Base-by-base conservation (phyloP, 2,113 vertebrate genomes). In the human (Homo sapiens) region DNA sequence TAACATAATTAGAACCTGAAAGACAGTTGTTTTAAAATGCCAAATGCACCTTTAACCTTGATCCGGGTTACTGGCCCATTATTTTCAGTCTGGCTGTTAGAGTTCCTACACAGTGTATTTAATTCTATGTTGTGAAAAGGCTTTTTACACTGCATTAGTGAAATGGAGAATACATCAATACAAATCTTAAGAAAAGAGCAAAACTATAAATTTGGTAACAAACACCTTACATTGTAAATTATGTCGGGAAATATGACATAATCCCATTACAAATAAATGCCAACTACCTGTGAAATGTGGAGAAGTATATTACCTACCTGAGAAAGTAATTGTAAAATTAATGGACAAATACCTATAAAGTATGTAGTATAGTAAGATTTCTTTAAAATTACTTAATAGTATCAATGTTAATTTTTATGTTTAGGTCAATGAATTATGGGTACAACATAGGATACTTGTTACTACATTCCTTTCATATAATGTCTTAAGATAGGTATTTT, bases 1-100 rank as follows among this genome's bases (percentile, higher is more conserved):
- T 85, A 52, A 50, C 64, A 50, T 97, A 95, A 94, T 96, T 95
- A 73, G 66, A 96, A 64, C 85, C 18, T n/a, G 3, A 38, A 61
- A 81, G 22, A 52, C 10, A 85, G 22, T 43, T 93, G 38, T 72
- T 89, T 95, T 80, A 43, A 38, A 90, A 90, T 80, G n/a, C 13
- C 72, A 93, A 91, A 73, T n/a, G 22, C 2, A 12, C 23, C 61
- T 81, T 94, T 89, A 40, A 80, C 40, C 50, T 93, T 90, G 17
- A 90, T 45, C 35, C 22, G 9, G n/a, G 16, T 90, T 7, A 48
- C 10, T 55, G 52, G 23, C 3, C 18, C 17, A 8, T 86, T 96
- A 92, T 95, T 92, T 94, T 80, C 79, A 81, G 32, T 27, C 12
- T 90, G 35, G 27, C 64, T 94, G 20, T 27, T 83, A 76, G 12